Base-by-base conservation (phyloP, 2,113 vertebrate species). In the Calyptomena viridis region DNA sequence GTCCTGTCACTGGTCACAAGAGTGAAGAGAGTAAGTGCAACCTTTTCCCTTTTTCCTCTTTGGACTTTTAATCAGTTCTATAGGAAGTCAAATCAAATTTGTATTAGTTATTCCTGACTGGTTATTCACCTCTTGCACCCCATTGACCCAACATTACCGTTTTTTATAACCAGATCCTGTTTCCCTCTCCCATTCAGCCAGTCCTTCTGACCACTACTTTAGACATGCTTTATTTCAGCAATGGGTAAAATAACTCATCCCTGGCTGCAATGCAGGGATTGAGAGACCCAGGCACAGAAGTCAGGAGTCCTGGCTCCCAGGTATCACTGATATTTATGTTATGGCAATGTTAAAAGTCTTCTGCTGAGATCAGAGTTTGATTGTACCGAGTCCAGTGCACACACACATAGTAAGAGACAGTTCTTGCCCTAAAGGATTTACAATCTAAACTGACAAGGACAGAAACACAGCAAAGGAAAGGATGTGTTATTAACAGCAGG, bases 401-500 rank as follows among this genome's bases (percentile, higher is more conserved):
- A n/a, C 74, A 35, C 74, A 35, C 27, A 14, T 28, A 53, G 77
- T 10, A 47, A 76, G 91, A 90, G 84, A 90, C 87, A 91, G 74
- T 63, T 94, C 93, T 55, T 93, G 82, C 82, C 90, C 79, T 80
- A 39, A 87, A 95, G 95, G 84, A 93, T 94, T 95, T 81, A 63
- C 87, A 90, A n/a, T 93, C 78, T 74, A 69, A 95, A 91, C 84
- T 80, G 89, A 94, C 82, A 95, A 93, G 94, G 95, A 94, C 94
- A 94, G 87, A 90, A 82, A 55, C 87, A 79, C 93, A 74, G 87
- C 82, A 83, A 93, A 94, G 75, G 67, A 52, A 94, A 90, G 63
- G 95, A 85, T 83, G 87, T 80, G 78, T 95, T 95, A 94, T 90
- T 95, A 96, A 91, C 91, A 93, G 93, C 82, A 77, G 91, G 93